Percentiles rank a stretch among this genome's conserved stretches.
Evolutionary conservation across 2,113 vertebrate genomes (phyloP).

Genomic region (Progne subis): DNA sequence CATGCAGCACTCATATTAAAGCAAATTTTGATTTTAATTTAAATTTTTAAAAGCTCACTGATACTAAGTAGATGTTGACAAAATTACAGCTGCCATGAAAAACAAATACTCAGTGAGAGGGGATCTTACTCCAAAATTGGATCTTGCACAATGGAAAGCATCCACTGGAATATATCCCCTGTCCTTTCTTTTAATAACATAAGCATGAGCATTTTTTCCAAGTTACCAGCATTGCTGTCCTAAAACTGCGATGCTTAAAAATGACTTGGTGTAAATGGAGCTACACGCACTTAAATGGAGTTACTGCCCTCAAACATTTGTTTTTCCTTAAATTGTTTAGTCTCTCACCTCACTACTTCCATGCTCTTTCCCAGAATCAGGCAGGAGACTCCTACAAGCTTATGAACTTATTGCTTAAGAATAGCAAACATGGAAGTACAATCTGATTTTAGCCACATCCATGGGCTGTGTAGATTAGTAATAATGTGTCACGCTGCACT

Average conservation of each 20-base stretch:
- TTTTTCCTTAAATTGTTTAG: slow-evolving; percentile 33
- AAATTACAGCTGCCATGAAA: background rate
- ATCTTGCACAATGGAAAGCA: background rate
- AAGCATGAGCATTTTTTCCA: slow-evolving; percentile 5
- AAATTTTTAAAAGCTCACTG: background rate
- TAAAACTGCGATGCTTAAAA: background rate
- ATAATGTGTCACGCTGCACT: background rate
- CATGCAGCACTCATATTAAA: background rate
- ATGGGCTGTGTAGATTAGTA: background rate
- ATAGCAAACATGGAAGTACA: background rate
- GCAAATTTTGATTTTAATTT: background rate
- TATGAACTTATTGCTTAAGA: background rate
- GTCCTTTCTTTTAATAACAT: background rate
- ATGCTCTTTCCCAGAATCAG: slow-evolving; percentile 8
- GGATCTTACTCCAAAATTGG: background rate
- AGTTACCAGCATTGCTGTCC: background rate
- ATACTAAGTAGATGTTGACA: background rate
- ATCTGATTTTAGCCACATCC: background rate
- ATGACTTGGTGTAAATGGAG: background rate
- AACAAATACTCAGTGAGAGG: background rate
- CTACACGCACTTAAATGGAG: background rate
- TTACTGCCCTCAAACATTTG: background rate
- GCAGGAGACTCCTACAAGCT: background rate
- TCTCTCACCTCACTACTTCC: background rate
- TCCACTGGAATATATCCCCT: background rate